Evolutionary conservation across 2,113 vertebrate genomes (phyloP), one percentile per base, ranked within the genome.

Genomic region (Sardina pilchardus): DNA sequence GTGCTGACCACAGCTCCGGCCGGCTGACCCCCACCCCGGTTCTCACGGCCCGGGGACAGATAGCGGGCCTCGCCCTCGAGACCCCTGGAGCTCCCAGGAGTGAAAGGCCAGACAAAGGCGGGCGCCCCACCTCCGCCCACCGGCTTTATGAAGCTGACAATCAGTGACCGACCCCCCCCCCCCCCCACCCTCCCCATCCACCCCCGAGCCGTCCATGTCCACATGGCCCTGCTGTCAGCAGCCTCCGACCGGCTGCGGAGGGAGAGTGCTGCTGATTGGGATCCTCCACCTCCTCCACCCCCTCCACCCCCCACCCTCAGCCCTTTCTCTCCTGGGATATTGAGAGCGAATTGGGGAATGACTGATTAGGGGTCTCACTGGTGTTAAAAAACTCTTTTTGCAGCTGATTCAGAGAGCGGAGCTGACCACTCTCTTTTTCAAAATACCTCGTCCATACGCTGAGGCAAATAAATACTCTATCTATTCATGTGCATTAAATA

Each of bases 11-110:
- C 21, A 82, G 81, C 81, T 91, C 90, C 89, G 90, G 91, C 85
- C 89, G 84, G 89, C 91, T 94, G 93, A 93, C 92, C 91, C 87
- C 85, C 83, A 84, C 90, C 78, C 84, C 82, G 89, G 94, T 94
- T 94, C 93, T 94, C 94, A 94, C 94, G 94, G 94, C 93, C 94
- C 89, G 93, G 93, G 93, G 89, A 91, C 91, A 89, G 45, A 85
- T 10, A 67, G 88, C 53, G 50, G 85, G 89, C 85, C 88, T 94
- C 92, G 91, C 93, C 93, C 92, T 91, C 89, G 82, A 93, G 93
- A 92, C 91, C 92, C 92, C 90, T 92, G 90, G 91, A 91, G 91
- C 93, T 92, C 86, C 92, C 91, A 91, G 90, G 90, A 90, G 67
- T 93, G 93, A 94, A 93, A 93, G 91, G 90, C 87, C 21, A 91